These are phyloP conservation scores for Craterocephalus amniculus DNA, from an alignment of 2,797 vertebrate genomes.

Conservation along the genomic window DNA sequence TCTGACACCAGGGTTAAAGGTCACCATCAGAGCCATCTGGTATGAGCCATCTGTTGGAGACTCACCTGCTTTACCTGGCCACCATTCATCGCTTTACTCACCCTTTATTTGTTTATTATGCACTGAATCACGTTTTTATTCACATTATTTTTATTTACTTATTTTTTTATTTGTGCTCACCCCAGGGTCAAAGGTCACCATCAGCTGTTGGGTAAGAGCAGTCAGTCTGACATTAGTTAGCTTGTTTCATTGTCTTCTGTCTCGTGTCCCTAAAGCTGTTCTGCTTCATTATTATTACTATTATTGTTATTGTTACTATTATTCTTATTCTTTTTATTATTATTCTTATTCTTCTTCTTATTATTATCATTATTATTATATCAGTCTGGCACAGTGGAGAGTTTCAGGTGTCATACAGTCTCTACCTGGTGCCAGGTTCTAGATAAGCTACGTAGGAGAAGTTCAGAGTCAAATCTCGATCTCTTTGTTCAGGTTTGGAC, in stretches of 20 bases:
- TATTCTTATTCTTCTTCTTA: background rate
- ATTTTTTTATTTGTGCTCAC: constrained; percentile 72
- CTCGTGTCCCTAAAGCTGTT: constrained; percentile 16
- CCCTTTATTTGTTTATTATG: constrained; percentile 53
- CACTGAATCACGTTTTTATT: constrained; percentile 67
- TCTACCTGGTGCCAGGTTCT: background rate
- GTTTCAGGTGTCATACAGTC: constrained; percentile 1
- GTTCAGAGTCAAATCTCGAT: background rate
- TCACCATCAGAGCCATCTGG: constrained; percentile 97
- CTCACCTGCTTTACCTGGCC: constrained; percentile 18
- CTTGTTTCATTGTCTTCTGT: constrained; percentile 44
- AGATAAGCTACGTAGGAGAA: background rate
- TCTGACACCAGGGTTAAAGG: constrained; percentile 94
- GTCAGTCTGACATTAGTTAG: constrained; percentile 61
- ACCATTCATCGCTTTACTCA: constrained; percentile 55
- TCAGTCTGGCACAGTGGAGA: no score
- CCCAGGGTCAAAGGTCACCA: constrained; percentile 74
- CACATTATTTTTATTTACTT: constrained; percentile 50
- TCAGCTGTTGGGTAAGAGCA: constrained; percentile 75
- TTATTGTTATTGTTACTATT: background rate
- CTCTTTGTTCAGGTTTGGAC: background rate
- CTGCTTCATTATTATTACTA: constrained; percentile 12
- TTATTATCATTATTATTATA: background rate
- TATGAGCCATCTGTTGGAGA: constrained; percentile 72
- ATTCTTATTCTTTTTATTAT: no score